Evolutionary conservation across 2,797 vertebrate genomes (phyloP).

Genomic region (Amblyraja radiata): DNA sequence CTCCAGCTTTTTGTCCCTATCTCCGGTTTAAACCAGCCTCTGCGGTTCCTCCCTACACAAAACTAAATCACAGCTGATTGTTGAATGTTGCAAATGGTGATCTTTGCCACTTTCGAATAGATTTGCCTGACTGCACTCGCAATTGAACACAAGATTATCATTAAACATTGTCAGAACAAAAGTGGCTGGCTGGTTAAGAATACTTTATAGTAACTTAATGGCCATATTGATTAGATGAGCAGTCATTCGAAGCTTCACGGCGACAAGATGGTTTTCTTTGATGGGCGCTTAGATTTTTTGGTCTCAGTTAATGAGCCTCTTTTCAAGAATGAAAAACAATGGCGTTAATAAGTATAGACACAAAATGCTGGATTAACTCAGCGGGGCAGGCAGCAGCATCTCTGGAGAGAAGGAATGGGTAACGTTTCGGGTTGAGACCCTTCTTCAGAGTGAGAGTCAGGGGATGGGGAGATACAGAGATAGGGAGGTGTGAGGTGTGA

Average conservation of each 20-base stretch:
- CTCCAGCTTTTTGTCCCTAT: too few species aligned
- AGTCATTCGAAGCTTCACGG: not conserved
- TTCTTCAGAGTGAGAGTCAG: too few species aligned
- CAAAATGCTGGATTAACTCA: too few species aligned
- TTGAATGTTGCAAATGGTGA: too few species aligned
- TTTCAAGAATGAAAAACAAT: not conserved
- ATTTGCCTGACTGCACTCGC: not conserved
- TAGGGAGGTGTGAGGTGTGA: too few species aligned
- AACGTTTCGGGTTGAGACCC: too few species aligned
- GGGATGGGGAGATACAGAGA: too few species aligned
- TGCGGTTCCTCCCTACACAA: too few species aligned
- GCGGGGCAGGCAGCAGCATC: too few species aligned
- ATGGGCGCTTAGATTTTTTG: not conserved
- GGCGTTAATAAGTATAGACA: not conserved
- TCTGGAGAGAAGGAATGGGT: too few species aligned
- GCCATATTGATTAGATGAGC: not conserved
- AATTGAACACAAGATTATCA: not conserved
- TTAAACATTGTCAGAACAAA: not conserved
- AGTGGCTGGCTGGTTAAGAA: not conserved
- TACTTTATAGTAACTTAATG: not conserved
- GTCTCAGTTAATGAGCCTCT: not conserved
- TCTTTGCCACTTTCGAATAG: not conserved
- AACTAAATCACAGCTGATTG: not conserved
- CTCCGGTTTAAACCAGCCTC: too few species aligned
- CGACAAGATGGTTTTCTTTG: not conserved